A percentile compares a stretch with the other conserved stretches of the same genome.
Conservation (phyloP, 2,888 invertebrate species). For the Hemicrepidius hirtus region DNA sequence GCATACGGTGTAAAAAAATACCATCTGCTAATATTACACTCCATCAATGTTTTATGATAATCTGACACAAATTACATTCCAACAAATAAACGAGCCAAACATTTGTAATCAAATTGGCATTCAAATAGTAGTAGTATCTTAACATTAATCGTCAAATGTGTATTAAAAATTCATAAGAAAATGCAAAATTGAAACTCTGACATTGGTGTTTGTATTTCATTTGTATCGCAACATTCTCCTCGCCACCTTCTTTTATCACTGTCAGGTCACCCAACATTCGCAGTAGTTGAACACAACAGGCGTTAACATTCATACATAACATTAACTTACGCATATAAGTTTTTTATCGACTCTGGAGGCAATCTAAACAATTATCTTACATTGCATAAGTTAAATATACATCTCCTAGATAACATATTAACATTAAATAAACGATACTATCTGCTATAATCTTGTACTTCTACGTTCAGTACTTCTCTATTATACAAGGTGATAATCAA, state of each 20-base stretch:
- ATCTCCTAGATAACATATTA: conserved; percentile 36
- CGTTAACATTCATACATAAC: conserved; percentile 39
- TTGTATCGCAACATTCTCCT: conserved; percentile 40
- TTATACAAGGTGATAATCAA: too few species aligned
- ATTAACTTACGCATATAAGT: conserved; percentile 37
- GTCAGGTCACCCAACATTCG: conserved; percentile 41
- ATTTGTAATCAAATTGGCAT: conserved; percentile 23
- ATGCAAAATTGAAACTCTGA: conserved; percentile 45
- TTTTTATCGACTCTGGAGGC: conserved; percentile 35
- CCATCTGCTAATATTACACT: not conserved
- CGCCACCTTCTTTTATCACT: conserved; percentile 28
- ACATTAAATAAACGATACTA: conserved; percentile 31
- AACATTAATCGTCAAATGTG: conserved; percentile 39
- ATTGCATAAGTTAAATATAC: conserved; percentile 34
- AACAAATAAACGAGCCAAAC: conserved; percentile 13
- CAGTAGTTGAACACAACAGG: conserved; percentile 52
- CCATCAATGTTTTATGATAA: not conserved
- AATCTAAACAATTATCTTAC: conserved; percentile 45
- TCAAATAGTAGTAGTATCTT: conserved; percentile 25
- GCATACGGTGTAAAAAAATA: conserved; percentile 21
- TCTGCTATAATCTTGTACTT: conserved; percentile 30
- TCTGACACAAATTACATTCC: conserved; percentile 7
- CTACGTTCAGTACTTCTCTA: not conserved
- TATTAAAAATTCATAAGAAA: conserved; percentile 49
- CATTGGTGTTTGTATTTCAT: conserved; percentile 43